Conservation (phyloP, 2,888 invertebrate genomes). For the Adela reaumurella region DNA sequence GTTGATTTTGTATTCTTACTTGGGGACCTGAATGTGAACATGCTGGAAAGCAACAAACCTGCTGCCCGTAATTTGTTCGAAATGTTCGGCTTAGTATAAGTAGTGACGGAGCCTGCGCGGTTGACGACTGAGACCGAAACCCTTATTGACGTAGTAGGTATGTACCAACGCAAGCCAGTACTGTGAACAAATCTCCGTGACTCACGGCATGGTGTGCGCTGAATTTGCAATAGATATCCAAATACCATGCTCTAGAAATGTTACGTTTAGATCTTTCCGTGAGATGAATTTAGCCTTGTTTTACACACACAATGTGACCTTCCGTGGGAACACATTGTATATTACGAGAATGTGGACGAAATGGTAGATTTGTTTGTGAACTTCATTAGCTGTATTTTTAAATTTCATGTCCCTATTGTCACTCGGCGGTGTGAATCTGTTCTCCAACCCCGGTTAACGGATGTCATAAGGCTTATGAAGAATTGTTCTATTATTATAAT, state of each 20-base stretch:
- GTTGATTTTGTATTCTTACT: background rate
- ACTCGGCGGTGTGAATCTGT: background rate
- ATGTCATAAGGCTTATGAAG: background rate
- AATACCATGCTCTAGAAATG: too few relatives aligned
- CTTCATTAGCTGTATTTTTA: background rate
- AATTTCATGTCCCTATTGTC: background rate
- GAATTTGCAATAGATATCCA: too few relatives aligned
- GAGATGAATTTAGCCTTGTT: too few relatives aligned
- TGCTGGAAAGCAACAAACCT: background rate
- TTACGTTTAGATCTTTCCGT: too few relatives aligned
- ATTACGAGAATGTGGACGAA: background rate
- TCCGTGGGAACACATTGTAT: background rate
- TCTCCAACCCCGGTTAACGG: background rate
- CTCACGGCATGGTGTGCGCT: too few relatives aligned
- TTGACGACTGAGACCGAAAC: background rate
- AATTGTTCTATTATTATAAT: too few relatives aligned
- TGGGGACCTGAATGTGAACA: background rate
- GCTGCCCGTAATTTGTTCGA: background rate
- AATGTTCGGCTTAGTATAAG: background rate
- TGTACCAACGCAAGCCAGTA: background rate
- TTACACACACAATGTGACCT: background rate
- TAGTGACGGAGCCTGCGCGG: background rate
- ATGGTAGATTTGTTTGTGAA: background rate
- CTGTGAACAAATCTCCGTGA: too few relatives aligned
- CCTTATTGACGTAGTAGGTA: background rate